Percentiles rank a stretch among this genome's conserved stretches.
These are phyloP conservation scores for Aeoliscus strigatus DNA, from an alignment of 2,797 vertebrate species.

Conservation along the genomic window DNA sequence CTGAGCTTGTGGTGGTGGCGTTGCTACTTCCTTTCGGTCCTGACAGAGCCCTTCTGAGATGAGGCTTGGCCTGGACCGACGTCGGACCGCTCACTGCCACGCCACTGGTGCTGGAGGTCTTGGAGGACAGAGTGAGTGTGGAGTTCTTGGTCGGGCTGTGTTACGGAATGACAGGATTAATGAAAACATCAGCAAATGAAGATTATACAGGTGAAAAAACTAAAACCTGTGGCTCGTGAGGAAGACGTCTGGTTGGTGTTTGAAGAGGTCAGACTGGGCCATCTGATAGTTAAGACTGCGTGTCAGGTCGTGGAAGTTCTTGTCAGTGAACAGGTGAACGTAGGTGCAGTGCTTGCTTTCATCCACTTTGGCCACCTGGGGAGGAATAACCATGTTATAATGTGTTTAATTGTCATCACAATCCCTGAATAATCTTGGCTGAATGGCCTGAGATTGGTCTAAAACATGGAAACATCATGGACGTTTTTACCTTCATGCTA, in stretches of 20 bases:
- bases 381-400: background rate
- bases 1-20: slow-evolving; percentile 12
- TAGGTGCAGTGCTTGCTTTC: slow-evolving; percentile 75
- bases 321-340: slow-evolving; percentile 87
- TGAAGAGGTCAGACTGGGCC: slow-evolving; percentile 85
- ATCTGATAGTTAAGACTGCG: slow-evolving; percentile 87
- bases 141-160: slow-evolving; percentile 51
- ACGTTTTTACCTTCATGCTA: slow-evolving; percentile 81
- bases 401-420: no score
- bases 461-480: no score
- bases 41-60: slow-evolving; percentile 42
- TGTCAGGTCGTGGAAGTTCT: slow-evolving; percentile 79
- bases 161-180: slow-evolving; percentile 5
- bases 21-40: slow-evolving; percentile 35
- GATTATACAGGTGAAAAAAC: background rate
- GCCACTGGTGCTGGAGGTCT: slow-evolving; percentile 25
- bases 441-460: background rate
- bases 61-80: slow-evolving; percentile 33
- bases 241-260: slow-evolving; percentile 84
- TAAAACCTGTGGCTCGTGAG: slow-evolving; percentile 76
- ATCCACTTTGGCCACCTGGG: slow-evolving; percentile 85
- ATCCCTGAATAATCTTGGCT: no score
- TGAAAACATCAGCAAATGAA: slow-evolving; percentile 1
- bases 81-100: slow-evolving; percentile 39
- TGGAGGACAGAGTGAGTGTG: slow-evolving; percentile 28